Conservation (phyloP, 2,113 vertebrate genomes). For the Patagioenas fasciata region DNA sequence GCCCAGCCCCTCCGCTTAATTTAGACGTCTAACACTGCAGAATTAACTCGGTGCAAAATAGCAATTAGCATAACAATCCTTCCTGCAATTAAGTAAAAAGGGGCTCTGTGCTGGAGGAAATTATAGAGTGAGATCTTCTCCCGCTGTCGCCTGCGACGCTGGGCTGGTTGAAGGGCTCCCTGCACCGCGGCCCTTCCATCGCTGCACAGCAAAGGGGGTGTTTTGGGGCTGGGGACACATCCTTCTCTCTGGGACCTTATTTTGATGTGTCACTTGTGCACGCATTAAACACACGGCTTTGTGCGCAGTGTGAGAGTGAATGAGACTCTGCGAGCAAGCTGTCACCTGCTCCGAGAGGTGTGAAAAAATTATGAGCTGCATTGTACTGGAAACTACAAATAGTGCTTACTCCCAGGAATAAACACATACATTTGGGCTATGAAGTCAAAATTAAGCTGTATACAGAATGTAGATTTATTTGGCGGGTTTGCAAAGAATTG, state of each 20-base stretch:
- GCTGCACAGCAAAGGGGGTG: neutral
- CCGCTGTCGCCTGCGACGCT: neutral
- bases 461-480: slow-evolving; percentile 36
- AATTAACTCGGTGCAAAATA: slow-evolving; percentile 57
- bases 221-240: slow-evolving; percentile 5
- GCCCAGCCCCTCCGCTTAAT: neutral
- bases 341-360: slow-evolving; percentile 77
- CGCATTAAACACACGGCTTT: slow-evolving; percentile 23
- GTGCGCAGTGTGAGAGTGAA: slow-evolving; percentile 37
- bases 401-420: slow-evolving; percentile 52
- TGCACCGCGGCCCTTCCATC: neutral
- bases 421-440: slow-evolving; percentile 50
- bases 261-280: slow-evolving; percentile 40
- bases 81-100: slow-evolving; percentile 62
- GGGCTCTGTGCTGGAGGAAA: slow-evolving; percentile 45
- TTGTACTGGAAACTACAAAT: slow-evolving; percentile 66
- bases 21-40: slow-evolving; percentile 26
- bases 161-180: neutral
- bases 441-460: slow-evolving; percentile 50
- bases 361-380: slow-evolving; percentile 75
- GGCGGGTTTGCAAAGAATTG: neutral
- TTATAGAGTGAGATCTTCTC: neutral
- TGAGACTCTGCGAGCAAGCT: slow-evolving; percentile 59
- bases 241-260: neutral
- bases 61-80: slow-evolving; percentile 69